These are phyloP conservation scores for Ascaphus truei DNA, from an alignment of 2,113 vertebrate genomes.

Conservation along the genomic window DNA sequence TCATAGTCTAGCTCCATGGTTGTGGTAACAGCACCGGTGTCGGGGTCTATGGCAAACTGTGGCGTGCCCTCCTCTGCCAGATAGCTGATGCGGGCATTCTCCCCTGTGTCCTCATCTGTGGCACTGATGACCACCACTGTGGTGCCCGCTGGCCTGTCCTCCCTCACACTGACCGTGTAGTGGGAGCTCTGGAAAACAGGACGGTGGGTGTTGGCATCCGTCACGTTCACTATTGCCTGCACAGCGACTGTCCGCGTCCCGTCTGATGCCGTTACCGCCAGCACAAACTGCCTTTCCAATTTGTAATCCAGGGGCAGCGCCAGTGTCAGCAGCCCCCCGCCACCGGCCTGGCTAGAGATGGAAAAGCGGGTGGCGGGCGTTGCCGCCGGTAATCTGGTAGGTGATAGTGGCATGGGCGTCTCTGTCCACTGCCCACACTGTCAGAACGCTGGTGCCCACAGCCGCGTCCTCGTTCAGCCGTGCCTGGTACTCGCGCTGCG, in stretches of 20 bases:
- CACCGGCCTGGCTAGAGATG: slow-evolving; percentile 87
- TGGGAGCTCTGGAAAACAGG: slow-evolving; percentile 97
- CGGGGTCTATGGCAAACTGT: slow-evolving; percentile 84
- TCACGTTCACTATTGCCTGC: slow-evolving; percentile 86
- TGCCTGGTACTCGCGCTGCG: slow-evolving; percentile 75
- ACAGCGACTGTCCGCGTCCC: slow-evolving; percentile 82
- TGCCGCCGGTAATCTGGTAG: slow-evolving; percentile 93
- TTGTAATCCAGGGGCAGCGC: slow-evolving; percentile 93
- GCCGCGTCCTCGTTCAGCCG: slow-evolving; percentile 88
- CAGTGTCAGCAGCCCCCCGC: slow-evolving; percentile 85
- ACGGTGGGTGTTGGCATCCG: slow-evolving; percentile 91
- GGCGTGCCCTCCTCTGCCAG: slow-evolving; percentile 96
- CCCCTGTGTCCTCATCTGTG: slow-evolving; percentile 89
- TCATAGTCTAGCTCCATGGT: slow-evolving; percentile 93
- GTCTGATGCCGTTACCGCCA: slow-evolving; percentile 82
- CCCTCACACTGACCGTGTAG: slow-evolving; percentile 87
- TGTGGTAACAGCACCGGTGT: slow-evolving; percentile 86
- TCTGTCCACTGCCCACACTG: slow-evolving; percentile 83
- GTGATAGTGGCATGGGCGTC: slow-evolving; percentile 90
- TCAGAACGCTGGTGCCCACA: slow-evolving; percentile 89
- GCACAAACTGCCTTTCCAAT: slow-evolving; percentile 85
- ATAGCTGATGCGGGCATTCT: slow-evolving; percentile 91
- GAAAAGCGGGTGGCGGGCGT: slow-evolving; percentile 94
- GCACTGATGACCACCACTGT: slow-evolving; percentile 91
- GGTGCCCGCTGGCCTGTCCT: slow-evolving; percentile 80